These are phyloP conservation scores for Lepilemur septentrionalis DNA, from an alignment of 2,797 vertebrate species.

Conservation along the genomic window DNA sequence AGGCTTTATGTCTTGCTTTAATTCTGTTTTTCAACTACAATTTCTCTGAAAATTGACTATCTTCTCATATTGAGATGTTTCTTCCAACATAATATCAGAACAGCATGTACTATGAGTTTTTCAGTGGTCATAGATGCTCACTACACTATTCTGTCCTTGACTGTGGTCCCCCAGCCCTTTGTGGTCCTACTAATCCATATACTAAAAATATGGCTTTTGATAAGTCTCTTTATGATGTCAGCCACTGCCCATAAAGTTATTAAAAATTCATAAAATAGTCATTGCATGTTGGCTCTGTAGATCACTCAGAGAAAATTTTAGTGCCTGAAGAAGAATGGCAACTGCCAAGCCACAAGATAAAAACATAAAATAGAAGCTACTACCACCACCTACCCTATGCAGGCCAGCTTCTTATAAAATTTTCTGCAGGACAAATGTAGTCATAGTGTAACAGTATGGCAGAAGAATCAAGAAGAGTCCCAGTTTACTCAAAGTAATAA, in stretches of 20 bases:
- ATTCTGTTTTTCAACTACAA: slow-evolving; percentile 25
- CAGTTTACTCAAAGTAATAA: neutral
- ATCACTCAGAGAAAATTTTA: neutral
- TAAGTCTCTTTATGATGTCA: neutral
- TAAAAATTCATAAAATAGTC: neutral
- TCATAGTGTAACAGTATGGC: neutral
- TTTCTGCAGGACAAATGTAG: neutral
- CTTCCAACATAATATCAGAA: slow-evolving; percentile 27
- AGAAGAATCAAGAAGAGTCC: neutral
- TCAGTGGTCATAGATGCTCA: neutral
- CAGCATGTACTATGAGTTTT: neutral
- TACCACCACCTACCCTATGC: neutral
- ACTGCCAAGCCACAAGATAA: neutral
- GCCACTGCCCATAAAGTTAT: neutral
- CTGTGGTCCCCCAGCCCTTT: neutral
- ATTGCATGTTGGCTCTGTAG: neutral
- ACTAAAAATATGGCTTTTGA: neutral
- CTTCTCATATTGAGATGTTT: neutral
- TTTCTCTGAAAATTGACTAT: slow-evolving; percentile 26
- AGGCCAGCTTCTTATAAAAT: neutral
- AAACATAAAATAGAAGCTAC: neutral
- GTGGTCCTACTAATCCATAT: neutral
- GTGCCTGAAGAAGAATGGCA: neutral
- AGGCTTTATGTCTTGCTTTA: slow-evolving; percentile 4
- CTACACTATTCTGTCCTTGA: neutral